Base-by-base conservation (phyloP, 2,113 vertebrate genomes). In the Coracopsis vasa region DNA sequence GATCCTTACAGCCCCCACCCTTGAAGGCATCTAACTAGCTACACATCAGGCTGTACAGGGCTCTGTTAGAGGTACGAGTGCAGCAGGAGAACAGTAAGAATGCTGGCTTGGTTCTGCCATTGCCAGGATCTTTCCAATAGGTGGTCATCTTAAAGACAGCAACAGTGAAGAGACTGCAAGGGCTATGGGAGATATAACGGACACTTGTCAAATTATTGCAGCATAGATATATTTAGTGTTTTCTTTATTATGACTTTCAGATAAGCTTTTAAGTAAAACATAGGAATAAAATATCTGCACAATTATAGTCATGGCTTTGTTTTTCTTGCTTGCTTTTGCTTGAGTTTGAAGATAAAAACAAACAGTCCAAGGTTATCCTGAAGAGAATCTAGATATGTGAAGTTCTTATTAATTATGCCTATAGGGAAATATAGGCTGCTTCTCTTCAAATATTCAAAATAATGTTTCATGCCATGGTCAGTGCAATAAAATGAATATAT, bases 1-100 rank as follows among this genome's bases (percentile, higher is more conserved):
- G 96, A 97, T 93, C 95, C 97, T 97, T 97, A 89, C 91, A 93
- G 95, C 67, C 80, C 65, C 54, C 50, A 81, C 77, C 65, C 94
- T 93, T 78, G 82, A 94, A 96, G 88, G 82, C 54, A 56, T 70
- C 47, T 91, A 96, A 90, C 91, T 15, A 96, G 80, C 91, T 96
- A 53, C 86, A 94, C 74, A 80, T 79, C 86, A 94, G 74, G 69
- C 81, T 92, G 66, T 31, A 53, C 58, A 94, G 83, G 69, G 84
- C 69, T 86, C 80, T 73, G 41, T 9, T 41, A 96, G 19, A 69
- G 71, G 80, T 65, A 91, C 2, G 15, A 92, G 33, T 41, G 77
- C 31, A 94, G 79, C 35, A 20, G 80, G 64, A 80, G 62, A 90
- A 81, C 3, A 29, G 81, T 13, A 78, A 84, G 35, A 80, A 69